phyloP scores from a whole-genome alignment of 1,140 invertebrate species.

The Probaryconus sp. region DNA sequence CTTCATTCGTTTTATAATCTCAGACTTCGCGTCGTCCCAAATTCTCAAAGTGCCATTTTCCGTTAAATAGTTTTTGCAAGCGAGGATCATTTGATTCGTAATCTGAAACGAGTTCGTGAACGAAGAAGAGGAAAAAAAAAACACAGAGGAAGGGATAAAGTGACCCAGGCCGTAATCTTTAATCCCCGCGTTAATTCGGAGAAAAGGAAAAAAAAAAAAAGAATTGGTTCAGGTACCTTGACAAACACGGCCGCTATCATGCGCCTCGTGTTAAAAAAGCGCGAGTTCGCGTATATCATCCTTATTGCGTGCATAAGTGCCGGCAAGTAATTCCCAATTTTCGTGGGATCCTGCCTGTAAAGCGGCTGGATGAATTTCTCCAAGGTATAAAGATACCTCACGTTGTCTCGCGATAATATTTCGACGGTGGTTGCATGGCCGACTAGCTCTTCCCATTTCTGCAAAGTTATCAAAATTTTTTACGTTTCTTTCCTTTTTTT shows the following conservation, averaged over 20 bases:
- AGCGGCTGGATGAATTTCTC: conserved; percentile 92
- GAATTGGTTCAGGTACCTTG: conserved; percentile 77
- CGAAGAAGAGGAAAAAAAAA: no score
- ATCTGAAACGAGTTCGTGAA: conserved; percentile 79
- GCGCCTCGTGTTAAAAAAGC: conserved; percentile 86
- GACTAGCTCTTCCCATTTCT: conserved; percentile 89
- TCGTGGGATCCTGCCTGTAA: conserved; percentile 85
- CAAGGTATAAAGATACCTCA: conserved; percentile 91
- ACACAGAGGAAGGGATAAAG: no score
- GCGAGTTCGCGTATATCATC: conserved; percentile 91
- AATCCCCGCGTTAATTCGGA: no score
- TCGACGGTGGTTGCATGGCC: conserved; percentile 84
- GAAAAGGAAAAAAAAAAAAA: neutral
- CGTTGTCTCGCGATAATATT: conserved; percentile 92
- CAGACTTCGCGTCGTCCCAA: conserved; percentile 84
- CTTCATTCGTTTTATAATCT: conserved; percentile 85
- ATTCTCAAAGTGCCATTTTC: conserved; percentile 81
- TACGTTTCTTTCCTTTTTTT: conserved; percentile 44
- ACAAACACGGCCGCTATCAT: conserved; percentile 83
- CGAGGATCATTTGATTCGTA: conserved; percentile 87
- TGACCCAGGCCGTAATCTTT: no score
- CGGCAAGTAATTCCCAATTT: conserved; percentile 84
- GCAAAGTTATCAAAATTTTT: conserved; percentile 52
- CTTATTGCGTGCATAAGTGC: conserved; percentile 85
- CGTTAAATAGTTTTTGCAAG: conserved; percentile 84